Conservation (phyloP, 2,797 vertebrate genomes). For the Furcifer pardalis region DNA sequence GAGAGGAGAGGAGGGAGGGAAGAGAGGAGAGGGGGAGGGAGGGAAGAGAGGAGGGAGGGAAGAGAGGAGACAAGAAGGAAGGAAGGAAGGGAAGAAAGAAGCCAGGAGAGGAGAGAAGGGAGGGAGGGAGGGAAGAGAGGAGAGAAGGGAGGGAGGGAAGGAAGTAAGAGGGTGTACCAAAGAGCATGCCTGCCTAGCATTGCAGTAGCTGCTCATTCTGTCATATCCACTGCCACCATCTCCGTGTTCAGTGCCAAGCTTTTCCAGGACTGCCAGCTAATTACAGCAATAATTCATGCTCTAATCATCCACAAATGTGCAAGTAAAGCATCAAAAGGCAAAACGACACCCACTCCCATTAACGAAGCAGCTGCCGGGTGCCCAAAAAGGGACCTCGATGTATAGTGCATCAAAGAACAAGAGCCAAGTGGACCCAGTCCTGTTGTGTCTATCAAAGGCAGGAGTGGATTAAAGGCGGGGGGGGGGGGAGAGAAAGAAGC, state of each 20-base stretch:
- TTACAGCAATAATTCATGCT: conserved; percentile 30
- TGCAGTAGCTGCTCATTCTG: background rate
- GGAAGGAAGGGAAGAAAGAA: no score
- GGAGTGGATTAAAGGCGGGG: background rate
- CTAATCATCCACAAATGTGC: conserved; percentile 30
- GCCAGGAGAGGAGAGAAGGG: no score
- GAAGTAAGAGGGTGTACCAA: no score
- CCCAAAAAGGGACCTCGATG: background rate
- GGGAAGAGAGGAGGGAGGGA: no score
- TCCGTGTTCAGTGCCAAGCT: background rate
- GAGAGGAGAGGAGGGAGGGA: no score
- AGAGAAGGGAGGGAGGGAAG: no score
- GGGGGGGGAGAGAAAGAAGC: background rate
- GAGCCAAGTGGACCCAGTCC: background rate
- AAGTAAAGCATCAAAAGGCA: conserved; percentile 30
- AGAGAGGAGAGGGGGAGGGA: no score
- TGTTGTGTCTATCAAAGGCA: background rate
- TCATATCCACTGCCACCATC: background rate
- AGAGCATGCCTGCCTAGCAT: background rate
- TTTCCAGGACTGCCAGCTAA: conserved; percentile 24
- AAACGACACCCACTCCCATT: conserved; percentile 20
- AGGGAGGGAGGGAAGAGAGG: no score
- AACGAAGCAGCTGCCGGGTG: conserved; percentile 14
- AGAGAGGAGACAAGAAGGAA: no score
- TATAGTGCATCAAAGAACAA: background rate